Evolutionary conservation across 2,113 vertebrate species (phyloP).

Genomic region (Recurvirostra avosetta): DNA sequence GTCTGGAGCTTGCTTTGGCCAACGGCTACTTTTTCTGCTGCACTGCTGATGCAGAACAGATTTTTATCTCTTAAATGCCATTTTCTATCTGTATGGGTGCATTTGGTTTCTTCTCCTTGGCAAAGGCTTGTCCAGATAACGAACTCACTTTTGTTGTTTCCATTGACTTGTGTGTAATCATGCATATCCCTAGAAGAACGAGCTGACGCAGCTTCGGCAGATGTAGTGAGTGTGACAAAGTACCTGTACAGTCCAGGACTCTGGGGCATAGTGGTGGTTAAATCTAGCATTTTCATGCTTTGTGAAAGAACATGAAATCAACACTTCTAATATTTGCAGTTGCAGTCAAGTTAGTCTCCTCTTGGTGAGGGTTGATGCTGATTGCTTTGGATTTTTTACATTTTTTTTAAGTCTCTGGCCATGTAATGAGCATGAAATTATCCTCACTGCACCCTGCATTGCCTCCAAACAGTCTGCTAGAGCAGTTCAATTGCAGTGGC

Average conservation of each 20-base stretch:
- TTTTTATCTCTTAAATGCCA: constrained; percentile 48
- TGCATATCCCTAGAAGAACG: background rate
- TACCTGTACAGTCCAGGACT: background rate
- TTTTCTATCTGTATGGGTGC: constrained; percentile 27
- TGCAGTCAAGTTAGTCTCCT: background rate
- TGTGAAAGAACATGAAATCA: background rate
- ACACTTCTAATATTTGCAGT: background rate
- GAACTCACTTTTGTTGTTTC: background rate
- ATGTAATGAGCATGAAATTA: background rate
- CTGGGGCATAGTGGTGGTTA: background rate
- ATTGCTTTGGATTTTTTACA: background rate
- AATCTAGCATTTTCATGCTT: background rate
- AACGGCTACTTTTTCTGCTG: constrained; percentile 22
- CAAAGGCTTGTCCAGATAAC: constrained; percentile 23
- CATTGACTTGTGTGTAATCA: background rate
- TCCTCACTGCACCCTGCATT: background rate
- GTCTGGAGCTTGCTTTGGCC: constrained; percentile 43
- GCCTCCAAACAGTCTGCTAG: background rate
- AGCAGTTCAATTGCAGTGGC: background rate
- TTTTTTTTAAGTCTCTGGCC: background rate
- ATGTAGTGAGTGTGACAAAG: background rate
- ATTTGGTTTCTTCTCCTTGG: constrained; percentile 38
- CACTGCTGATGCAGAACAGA: constrained; percentile 39
- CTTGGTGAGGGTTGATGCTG: background rate
- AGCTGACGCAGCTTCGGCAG: background rate